Base-by-base conservation (phyloP, 1,140 invertebrate species). In the Frieseomelitta varia region DNA sequence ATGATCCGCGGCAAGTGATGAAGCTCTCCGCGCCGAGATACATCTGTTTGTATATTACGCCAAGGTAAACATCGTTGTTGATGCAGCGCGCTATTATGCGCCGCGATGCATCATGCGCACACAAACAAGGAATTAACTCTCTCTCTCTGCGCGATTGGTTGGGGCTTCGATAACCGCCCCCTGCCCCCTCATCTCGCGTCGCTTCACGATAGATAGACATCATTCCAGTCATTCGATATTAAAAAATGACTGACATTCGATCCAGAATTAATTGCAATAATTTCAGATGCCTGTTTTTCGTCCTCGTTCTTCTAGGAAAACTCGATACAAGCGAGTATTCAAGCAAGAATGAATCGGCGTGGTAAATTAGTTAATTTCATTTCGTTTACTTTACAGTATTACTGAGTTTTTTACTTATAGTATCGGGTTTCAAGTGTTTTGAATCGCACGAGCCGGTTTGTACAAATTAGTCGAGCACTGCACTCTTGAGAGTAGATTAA, bases 111-210 rank as follows among this genome's bases (percentile, higher is more conserved):
- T 68, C 67, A 58, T 69, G 75, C 39, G 55, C 76, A 14, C 56
- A 79, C 81, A 84, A 84, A 78, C 47, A 84, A 47, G 39, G 76
- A 84, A 84, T 84, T 79, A 84, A 79, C 81, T 84, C 39, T 24
- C 81, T 84, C 39, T 24, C 81, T 84, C 27, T 24, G 19, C 10
- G 65, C 73, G 67, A 79, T 84, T 63, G 76, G 76, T 71, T 79
- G 27, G 76, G 81, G 81, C 53, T 82, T 69, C 81, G 74, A 78
- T 76, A 71, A 10, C 39, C 39, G 34, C 14, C 12, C 12, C 12
- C 30, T 30, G n/a, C 30, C 30, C 30, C 30, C 30, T 2, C 12
- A 15, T 47, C 19, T 30, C 17, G 34, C 21, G 14, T n/a, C 68
- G 68, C n/a, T 30, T 12, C 39, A 27, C 24, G 19, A 12, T 55